Evolutionary conservation across 2,888 invertebrate species (phyloP), one percentile per base, ranked within the genome.

Genomic region (Galeopsomyia nigrocyanea): DNA sequence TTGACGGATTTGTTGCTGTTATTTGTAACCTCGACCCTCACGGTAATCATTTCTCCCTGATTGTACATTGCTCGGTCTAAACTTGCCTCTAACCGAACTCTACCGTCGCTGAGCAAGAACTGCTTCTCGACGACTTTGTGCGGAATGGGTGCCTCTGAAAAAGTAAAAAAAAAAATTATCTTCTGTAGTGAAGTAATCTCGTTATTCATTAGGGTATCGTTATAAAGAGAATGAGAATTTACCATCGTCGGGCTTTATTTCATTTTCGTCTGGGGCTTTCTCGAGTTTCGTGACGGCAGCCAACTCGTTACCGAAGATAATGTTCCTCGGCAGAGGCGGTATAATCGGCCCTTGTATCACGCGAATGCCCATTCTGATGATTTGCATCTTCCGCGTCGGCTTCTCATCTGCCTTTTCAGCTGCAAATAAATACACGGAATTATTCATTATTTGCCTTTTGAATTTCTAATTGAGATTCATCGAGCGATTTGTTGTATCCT

Each of bases 341-440:
- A 80, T 78, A 39, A 80, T 80, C 53, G 83, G 84, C 81, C 89
- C 91, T 82, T 95, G 95, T 31, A 95, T 91, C 68, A 95, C 94
- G 7, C 95, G 88, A 73, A 96, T 94, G 46, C 95, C 94, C 94
- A 96, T 95, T 72, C 93, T 91, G 19, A 96, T 94, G 66, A 77
- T 76, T 0, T 92, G 92, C 76, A 92, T 92, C 67, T 94, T 91
- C 21, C 94, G 90, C 71, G 94, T 93, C 56, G 94, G 89, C 85
- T 94, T 94, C 82, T 95, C 95, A 79, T 95, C 95, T 0, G 92
- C 91, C 77, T 92, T 89, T 76, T 95, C 94, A n/a, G 94, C 95
- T 95, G 86, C 39, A 75, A 26, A 26, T 26, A 26, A 2, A 26
- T 26, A 68, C 14, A 47, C 50, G n/a, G 10, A 39, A 39, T 39